Evolutionary conservation across 2,888 invertebrate species (phyloP).

Genomic region (Cantharis lateralis): DNA sequence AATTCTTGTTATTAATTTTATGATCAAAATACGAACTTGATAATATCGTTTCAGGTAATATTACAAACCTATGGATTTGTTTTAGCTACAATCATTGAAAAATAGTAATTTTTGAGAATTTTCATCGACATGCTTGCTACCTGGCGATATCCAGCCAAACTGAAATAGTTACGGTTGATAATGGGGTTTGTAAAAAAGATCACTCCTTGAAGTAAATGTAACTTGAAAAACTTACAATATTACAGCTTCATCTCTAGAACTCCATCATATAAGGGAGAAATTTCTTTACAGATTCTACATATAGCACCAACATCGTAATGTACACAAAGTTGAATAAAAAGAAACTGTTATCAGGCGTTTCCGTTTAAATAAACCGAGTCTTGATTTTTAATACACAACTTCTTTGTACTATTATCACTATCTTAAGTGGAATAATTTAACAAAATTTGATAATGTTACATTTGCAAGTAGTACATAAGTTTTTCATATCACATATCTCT

Average conservation of each 20-base stretch:
- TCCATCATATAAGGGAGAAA: background rate
- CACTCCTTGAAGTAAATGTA: no score
- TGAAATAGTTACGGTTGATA: no score
- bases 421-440: background rate
- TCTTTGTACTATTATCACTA: background rate
- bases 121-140: no score
- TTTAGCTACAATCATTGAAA: no score
- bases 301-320: background rate
- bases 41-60: no score
- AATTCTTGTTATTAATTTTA: no score
- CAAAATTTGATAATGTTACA: background rate
- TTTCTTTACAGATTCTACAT: background rate
- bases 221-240: no score
- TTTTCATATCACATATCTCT: background rate
- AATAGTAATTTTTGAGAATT: no score
- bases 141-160: no score
- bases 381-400: background rate
- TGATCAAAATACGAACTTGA: no score
- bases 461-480: background rate
- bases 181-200: no score
- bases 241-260: background rate
- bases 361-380: background rate
- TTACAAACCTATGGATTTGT: no score
- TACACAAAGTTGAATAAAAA: background rate
- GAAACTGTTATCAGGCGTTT: background rate